Percentiles rank a stretch among this genome's conserved stretches.
Evolutionary conservation across 2,888 invertebrate genomes (phyloP).

Genomic region (Microplitis manilae): DNA sequence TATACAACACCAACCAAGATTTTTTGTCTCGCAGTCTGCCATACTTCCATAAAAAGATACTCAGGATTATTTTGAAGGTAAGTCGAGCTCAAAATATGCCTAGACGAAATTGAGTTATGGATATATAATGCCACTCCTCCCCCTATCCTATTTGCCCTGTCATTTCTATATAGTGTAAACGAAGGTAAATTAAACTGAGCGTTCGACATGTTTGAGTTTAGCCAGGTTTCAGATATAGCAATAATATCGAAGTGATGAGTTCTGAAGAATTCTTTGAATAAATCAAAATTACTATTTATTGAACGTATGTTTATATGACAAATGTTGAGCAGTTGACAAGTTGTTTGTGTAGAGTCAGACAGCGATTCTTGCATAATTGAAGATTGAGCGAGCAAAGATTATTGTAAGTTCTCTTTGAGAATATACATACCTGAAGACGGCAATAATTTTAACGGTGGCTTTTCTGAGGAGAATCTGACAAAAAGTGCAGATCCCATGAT

Average conservation of each 20-base stretch:
- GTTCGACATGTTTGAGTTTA: slow-evolving; percentile 1
- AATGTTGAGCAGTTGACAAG: too few species aligned
- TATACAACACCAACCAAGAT: too few species aligned
- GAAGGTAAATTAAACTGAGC: slow-evolving; percentile 8
- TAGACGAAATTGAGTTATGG: background rate
- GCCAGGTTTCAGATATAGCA: slow-evolving; percentile 22
- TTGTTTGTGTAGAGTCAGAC: too few species aligned
- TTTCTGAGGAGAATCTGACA: background rate
- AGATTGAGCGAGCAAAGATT: background rate
- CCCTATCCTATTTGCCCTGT: background rate
- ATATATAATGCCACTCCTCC: background rate
- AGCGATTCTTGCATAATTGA: background rate
- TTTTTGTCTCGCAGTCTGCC: too few species aligned
- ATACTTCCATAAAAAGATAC: too few species aligned
- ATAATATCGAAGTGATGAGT: too few species aligned
- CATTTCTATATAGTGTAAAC: background rate
- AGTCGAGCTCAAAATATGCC: background rate
- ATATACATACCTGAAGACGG: background rate
- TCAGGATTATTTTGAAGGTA: background rate
- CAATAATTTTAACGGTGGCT: background rate
- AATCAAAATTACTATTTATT: too few species aligned
- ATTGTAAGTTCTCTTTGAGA: background rate
- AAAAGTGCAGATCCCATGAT: background rate
- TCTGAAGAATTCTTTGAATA: too few species aligned
- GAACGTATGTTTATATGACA: too few species aligned